Base-by-base conservation (phyloP, 2,797 vertebrate species). In the Rhinella marina region DNA sequence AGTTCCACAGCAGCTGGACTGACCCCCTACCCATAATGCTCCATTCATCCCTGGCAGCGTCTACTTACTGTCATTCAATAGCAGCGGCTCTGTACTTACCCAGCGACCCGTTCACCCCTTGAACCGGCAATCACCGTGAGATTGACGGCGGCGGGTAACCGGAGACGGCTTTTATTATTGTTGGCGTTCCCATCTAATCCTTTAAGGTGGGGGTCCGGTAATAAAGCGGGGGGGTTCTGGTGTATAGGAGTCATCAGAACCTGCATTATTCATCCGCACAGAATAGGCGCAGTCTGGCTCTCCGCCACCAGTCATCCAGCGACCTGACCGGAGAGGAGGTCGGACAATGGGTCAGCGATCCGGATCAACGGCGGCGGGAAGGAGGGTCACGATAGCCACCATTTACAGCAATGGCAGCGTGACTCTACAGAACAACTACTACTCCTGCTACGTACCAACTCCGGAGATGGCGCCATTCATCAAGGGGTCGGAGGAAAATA, bases 81-180 rank as follows among this genome's bases (percentile, higher is more conserved):
- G 27, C 17, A 12, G 57, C 78, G 13, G 27, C 21, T 61, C 29
- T 80, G 57, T 66, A 82, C 23, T 82, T 8, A 82, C 48, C 16
- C 62, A 17, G 57, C 80, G 16, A 17, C 59, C 61, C 23, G 4
- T 6, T 32, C 27, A 12, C 56, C 56, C 52, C 56, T 41, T 13
- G 29, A 14, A 9, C 50, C 9, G 75, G 7, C 50, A 13, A 8
- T 16, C 16, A 25, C 4, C 1, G 32, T 16, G 29, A 66, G 32
- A 62, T 11, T n/a, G 79, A 14, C 17, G 16, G 19, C 19, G 66
- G 68, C 66, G 17, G 56, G 80, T 50, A 82, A 82, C 61, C 14
- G 23, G 62, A 82, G 80, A 64, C 13, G 13, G 2, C 78, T 2
- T 10, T 56, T 54, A 82, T 82, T 82, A 54, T 70, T 82, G 64